Percentiles rank a stretch among this genome's conserved stretches.
phyloP scores from a whole-genome alignment of 2,113 vertebrate species.

The Mystacornis crossleyi region DNA sequence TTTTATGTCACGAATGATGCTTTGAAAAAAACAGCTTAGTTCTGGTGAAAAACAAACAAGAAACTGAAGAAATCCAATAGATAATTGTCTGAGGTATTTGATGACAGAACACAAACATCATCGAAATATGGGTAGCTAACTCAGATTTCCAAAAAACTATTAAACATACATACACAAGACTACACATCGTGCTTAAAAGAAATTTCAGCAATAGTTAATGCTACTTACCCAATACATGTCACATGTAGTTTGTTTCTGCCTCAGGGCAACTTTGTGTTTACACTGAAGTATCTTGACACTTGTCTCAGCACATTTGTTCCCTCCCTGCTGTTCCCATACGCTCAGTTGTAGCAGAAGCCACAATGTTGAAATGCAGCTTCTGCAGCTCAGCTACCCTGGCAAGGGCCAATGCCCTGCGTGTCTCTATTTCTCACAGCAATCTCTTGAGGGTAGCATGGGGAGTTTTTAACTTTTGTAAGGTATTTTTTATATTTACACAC shows the following conservation, averaged over 20 bases:
- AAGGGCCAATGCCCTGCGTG: neutral
- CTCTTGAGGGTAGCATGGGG: neutral
- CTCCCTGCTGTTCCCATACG: neutral
- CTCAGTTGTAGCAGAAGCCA: neutral
- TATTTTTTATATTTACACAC: neutral
- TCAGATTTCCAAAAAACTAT: neutral
- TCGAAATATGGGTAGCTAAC: neutral
- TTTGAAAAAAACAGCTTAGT: neutral
- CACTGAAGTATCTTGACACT: neutral
- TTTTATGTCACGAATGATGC: neutral
- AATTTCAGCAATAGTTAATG: neutral
- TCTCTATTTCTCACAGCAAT: neutral
- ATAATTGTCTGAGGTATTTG: neutral
- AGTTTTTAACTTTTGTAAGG: neutral
- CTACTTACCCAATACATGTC: neutral
- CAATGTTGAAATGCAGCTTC: neutral
- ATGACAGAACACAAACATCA: neutral
- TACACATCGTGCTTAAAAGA: neutral
- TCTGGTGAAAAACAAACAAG: neutral
- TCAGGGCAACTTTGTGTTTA: neutral
- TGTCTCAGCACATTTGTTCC: neutral
- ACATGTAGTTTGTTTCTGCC: neutral
- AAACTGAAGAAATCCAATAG: neutral
- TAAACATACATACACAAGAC: neutral
- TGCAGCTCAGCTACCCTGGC: neutral